Evolutionary conservation across 2,797 vertebrate species (phyloP).

Genomic region (Rhynchonycteris naso): DNA sequence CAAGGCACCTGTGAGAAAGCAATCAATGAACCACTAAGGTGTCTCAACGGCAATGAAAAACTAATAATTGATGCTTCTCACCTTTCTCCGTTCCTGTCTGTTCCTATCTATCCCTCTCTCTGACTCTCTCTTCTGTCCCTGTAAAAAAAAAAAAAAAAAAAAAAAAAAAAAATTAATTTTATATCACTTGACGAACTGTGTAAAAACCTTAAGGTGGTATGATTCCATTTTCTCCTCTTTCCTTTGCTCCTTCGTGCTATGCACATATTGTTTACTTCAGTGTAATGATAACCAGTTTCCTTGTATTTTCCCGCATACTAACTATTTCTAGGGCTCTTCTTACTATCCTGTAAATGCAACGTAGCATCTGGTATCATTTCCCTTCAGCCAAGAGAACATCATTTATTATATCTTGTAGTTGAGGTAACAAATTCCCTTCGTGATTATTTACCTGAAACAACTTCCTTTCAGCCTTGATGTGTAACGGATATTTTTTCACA

Average conservation of each 20-base stretch:
- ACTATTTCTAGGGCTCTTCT: background rate
- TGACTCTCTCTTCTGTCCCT: too few relatives aligned
- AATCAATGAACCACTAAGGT: too few relatives aligned
- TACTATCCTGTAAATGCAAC: background rate
- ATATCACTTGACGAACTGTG: background rate
- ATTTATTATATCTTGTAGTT: background rate
- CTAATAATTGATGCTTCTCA: too few relatives aligned
- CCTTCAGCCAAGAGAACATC: background rate
- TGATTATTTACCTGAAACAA: slow-evolving; percentile 7
- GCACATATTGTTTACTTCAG: background rate
- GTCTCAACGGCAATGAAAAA: too few relatives aligned
- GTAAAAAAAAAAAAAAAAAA: too few relatives aligned
- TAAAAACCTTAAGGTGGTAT: background rate
- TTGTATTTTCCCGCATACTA: background rate
- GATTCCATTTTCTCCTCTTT: background rate
- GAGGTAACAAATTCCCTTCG: background rate
- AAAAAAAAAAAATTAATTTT: slow-evolving; percentile 17
- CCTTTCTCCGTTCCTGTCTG: too few relatives aligned
- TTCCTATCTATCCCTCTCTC: too few relatives aligned
- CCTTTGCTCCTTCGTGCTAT: background rate
- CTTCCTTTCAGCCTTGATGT: background rate
- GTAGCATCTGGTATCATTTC: slow-evolving; percentile 14
- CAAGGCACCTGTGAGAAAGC: too few relatives aligned
- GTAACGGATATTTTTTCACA: background rate
- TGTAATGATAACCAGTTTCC: background rate